Evolutionary conservation across 1,140 invertebrate species (phyloP).

Genomic region (Mercenaria mercenaria): DNA sequence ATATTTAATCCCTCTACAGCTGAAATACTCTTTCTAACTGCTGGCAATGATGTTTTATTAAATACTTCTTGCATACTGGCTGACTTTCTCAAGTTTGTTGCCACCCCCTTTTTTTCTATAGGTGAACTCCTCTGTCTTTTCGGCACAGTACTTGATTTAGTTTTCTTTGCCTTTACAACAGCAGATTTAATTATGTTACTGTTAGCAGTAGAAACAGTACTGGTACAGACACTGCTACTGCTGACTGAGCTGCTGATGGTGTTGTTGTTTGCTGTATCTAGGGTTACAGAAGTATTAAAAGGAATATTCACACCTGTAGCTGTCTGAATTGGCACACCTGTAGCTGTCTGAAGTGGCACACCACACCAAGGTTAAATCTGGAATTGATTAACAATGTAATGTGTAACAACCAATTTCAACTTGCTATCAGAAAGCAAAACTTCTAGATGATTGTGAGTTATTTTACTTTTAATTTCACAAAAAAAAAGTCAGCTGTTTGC

Average conservation of each 20-base stretch:
- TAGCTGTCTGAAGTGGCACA: neutral
- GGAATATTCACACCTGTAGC: too few relatives aligned
- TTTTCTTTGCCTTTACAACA: neutral
- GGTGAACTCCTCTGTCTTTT: neutral
- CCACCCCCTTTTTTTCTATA: neutral
- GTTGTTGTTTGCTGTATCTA: neutral
- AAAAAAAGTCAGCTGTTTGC: too few relatives aligned
- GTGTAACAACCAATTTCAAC: too few relatives aligned
- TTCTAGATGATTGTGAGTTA: too few relatives aligned
- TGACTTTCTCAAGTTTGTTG: neutral
- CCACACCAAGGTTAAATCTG: neutral
- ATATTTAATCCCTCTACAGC: constrained; percentile 5
- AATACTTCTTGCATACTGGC: neutral
- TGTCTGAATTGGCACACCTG: too few relatives aligned
- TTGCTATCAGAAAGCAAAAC: too few relatives aligned
- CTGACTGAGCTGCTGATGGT: neutral
- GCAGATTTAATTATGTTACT: neutral
- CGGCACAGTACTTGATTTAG: neutral
- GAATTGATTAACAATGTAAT: neutral
- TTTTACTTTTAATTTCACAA: too few relatives aligned
- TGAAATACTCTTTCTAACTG: neutral
- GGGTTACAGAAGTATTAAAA: neutral
- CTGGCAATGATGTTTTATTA: neutral
- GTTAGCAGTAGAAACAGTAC: neutral
- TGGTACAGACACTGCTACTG: neutral